phyloP scores from a whole-genome alignment of 1,140 invertebrate species.

The Phortica variegata region DNA sequence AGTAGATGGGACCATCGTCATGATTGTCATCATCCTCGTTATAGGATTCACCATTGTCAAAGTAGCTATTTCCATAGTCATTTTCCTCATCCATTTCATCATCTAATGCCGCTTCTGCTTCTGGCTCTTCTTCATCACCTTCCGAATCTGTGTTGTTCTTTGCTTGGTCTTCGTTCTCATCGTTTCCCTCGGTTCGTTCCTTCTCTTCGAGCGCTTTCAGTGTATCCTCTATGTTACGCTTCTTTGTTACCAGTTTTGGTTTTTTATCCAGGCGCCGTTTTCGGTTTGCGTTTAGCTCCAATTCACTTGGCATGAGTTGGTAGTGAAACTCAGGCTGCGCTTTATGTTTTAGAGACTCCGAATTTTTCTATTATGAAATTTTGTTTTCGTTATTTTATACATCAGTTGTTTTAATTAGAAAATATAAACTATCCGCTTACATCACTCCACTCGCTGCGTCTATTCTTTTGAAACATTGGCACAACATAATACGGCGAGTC shows the following conservation, averaged over 20 bases:
- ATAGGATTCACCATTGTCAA: conserved; percentile 84
- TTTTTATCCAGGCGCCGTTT: conserved; percentile 23
- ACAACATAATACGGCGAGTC: conserved; percentile 64
- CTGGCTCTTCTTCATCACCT: conserved; percentile 59
- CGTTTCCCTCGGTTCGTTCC: conserved; percentile 61
- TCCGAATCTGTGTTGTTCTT: conserved; percentile 59
- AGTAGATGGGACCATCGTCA: conserved; percentile 75
- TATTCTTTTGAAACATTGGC: conserved; percentile 60
- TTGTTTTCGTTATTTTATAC: not conserved
- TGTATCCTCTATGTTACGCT: conserved; percentile 42
- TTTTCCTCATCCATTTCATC: conserved; percentile 74
- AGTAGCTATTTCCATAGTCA: conserved; percentile 81
- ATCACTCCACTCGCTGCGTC: conserved; percentile 42
- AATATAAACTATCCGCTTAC: not conserved
- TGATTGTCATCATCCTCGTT: conserved; percentile 84
- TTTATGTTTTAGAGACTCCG: conserved; percentile 63
- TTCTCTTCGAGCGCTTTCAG: conserved; percentile 63
- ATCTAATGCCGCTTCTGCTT: conserved; percentile 61
- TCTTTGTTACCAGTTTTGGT: conserved; percentile 27
- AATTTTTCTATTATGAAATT: conserved; percentile 60
- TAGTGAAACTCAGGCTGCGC: conserved; percentile 61
- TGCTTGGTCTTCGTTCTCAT: conserved; percentile 56
- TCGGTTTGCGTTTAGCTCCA: conserved; percentile 51
- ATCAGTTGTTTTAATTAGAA: too few species aligned
- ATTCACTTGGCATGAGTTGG: conserved; percentile 61